Evolutionary conservation across 2,797 vertebrate species (phyloP), one percentile per base, ranked within the genome.

Genomic region (Bradypodion pumilum): DNA sequence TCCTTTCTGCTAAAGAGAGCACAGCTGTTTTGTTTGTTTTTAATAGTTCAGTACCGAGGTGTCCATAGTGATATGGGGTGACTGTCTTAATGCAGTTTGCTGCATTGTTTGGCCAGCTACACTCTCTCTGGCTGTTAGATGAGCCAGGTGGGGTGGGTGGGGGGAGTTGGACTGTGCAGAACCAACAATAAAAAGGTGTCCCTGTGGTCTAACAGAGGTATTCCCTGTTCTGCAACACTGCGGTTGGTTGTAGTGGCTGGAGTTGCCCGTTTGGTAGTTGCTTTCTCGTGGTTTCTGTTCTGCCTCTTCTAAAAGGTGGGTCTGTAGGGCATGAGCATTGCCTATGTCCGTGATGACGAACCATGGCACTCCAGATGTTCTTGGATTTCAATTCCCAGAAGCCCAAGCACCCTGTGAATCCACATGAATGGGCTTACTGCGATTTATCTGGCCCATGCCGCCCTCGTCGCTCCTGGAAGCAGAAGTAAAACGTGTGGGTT

Each of bases 11-110:
- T 23, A 6, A 44, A 75, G 13, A 80, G 49, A 66, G 72, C 16
- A 21, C 25, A 10, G 5, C 68, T 62, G 32, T 72, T 60, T 60
- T 44, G n/a, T 16, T 72, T 69, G 37, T 40, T 72, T 42, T 56
- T 56, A 56, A 56, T 21, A 56, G 16, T 70, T 23, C 56, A 62
- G 35, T 66, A 72, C 66, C 46, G 16, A 12, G 13, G 9, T 29
- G 74, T 74, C 70, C 37, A 62, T 62, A 78, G 62, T 75, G 81
- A 63, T 46, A 68, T n/a, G n/a, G 65, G 62, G n/a, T 56, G 49
- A 35, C 27, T 13, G 29, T 66, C 27, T 15, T 44, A 74, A 27
- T 59, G 52, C 29, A 56, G 42, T 80, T 40, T 80, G 35, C 27
- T 42, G 69, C 35, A 23, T 42, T 66, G 52, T n/a, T 25, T 68